Base-by-base conservation (phyloP, 1,140 invertebrate species). In the Drosophila sucinea region DNA sequence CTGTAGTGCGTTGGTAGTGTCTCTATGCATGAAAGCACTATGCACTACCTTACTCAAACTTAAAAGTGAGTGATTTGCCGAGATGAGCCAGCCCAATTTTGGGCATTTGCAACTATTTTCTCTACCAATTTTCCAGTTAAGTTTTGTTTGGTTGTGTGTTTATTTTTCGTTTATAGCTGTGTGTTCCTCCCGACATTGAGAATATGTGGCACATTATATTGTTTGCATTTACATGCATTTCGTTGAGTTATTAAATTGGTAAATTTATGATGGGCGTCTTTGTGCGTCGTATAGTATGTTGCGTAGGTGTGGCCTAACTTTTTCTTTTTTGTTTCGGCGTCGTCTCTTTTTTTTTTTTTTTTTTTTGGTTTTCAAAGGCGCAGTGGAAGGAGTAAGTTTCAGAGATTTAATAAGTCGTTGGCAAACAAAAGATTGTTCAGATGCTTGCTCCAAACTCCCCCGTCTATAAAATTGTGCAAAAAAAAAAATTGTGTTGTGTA, bases 241-340 rank as follows among this genome's bases (percentile, higher is more conserved):
- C 82, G 44, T 51, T 83, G 79, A 89, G 83, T 87, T 87, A 87
- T 87, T 87, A 87, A 87, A 87, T 89, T 83, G 81, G 55, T 68
- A 75, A 58, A 85, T 85, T 85, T 85, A 85, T 85, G 82, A 63
- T 87, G 83, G 83, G 83, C 77, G 83, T 64, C 23, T n/a, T 47
- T 47, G 25, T 61, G 47, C 65, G 72, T 83, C 83, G 83, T 25
- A 85, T 79, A 79, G 87, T 79, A 87, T 80, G 83, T 73, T 62
- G 67, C 68, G 69, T 58, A 54, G 72, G 76, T 63, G 83, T 87
- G 83, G 81, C 74, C 25, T 27, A 51, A 51, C 23, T 51, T 51
- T 51, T 51, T 27, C 44, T 51, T 51, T 51, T 7, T 2, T 51
- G 23, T n/a, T 51, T 27, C 3, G 35, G 10, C 10, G 35, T 27